Evolutionary conservation across 2,888 invertebrate species (phyloP).

Genomic region (Torymus aiolomorphi): DNA sequence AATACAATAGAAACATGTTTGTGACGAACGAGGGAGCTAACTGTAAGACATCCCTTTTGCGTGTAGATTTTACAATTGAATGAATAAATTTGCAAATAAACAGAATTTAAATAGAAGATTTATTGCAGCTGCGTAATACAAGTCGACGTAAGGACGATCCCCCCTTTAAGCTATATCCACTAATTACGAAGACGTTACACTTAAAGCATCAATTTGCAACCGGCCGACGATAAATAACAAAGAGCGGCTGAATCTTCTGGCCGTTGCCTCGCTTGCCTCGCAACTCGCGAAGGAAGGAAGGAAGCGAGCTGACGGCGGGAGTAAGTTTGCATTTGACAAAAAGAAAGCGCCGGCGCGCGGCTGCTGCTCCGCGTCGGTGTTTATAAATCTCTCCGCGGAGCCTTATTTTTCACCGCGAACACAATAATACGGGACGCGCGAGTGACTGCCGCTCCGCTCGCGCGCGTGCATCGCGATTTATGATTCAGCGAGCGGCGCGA

Average conservation of each 20-base stretch:
- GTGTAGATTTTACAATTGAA: too few species aligned
- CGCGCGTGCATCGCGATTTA: constrained; percentile 63
- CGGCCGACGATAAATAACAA: constrained; percentile 53
- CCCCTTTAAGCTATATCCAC: too few species aligned
- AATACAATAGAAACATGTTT: too few species aligned
- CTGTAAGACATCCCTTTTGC: too few species aligned
- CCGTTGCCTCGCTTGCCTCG: neutral
- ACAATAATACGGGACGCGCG: constrained; percentile 64
- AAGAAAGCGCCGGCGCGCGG: neutral
- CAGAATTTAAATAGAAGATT: too few species aligned
- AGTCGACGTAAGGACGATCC: too few species aligned
- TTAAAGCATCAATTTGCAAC: too few species aligned
- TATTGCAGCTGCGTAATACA: too few species aligned
- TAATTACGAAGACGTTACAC: too few species aligned
- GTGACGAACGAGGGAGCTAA: too few species aligned
- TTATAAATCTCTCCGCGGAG: constrained; percentile 66
- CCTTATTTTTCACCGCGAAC: constrained; percentile 68
- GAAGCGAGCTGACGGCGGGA: neutral
- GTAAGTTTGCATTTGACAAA: constrained; percentile 10
- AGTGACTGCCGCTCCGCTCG: constrained; percentile 13
- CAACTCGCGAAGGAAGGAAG: neutral
- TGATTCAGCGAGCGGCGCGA: constrained; percentile 59
- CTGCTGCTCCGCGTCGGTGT: constrained; percentile 44
- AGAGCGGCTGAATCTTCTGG: constrained; percentile 1
- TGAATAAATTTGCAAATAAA: too few species aligned